Evolutionary conservation across 30 jellyfish, hydroid and myxozoan species (phyloP), one percentile per base, ranked within the genome.

Genomic region (Clytia hemisphaerica): DNA sequence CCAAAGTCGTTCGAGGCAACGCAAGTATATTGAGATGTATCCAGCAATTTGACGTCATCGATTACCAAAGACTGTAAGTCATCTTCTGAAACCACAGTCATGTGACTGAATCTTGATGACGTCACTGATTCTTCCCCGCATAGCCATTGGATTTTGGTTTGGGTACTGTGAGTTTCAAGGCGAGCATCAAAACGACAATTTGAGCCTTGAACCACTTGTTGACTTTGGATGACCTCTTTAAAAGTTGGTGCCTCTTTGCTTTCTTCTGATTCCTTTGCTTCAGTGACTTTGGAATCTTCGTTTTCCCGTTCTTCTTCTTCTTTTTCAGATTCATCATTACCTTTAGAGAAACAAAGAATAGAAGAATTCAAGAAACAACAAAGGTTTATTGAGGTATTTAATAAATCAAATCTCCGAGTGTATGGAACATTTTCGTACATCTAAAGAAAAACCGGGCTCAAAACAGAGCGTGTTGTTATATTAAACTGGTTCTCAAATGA

Each of bases 111-210:
- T 28, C 58, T 75, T 36, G 65, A 79, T 1, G 77, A 37, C n/a
- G 71, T 78, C 4, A 88, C 60, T 45, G 42, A 36, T 21, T 79
- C 88, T 32, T 78, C 88, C 22, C 60, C 66, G 37, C 40, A 57
- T 16, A 62, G 59, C 97, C 97, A 88, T 53, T 78, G 84, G 24
- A 78, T 88, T 10, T 22, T 62, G 27, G 61, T 62, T 35, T 45
- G 79, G 14, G 84, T 40, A 54, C 77, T 48, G 25, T 53, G 67
- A 16, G 80, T 48, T 1, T 58, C 60, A n/a, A n/a, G n/a, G n/a
- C n/a, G n/a, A 25, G 53, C 76, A 67, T 88, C 97, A 72, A 88
- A 36, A 1, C 94, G 91, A 21, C 66, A 94, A 3, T 79, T 45
- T 53, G 78, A 68, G 6, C 97, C 94, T 79, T 88, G 93, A 19